Conservation (phyloP, 2,797 vertebrate species). For the Carcharodon carcharias region DNA sequence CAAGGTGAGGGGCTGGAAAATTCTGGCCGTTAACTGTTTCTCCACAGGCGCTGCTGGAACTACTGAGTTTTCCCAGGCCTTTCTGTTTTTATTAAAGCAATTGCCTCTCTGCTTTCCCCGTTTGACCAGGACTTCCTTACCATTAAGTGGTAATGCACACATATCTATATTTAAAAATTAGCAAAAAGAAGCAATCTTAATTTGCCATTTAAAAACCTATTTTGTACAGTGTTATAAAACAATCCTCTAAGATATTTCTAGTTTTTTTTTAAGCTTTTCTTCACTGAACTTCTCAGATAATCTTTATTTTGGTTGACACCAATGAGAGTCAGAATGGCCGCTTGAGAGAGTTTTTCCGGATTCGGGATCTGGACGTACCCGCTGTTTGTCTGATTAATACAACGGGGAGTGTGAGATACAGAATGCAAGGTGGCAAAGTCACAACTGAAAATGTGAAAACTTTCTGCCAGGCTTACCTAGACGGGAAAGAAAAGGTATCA, state of each 20-base stretch:
- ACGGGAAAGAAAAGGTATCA: conserved; percentile 73
- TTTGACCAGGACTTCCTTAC: neutral
- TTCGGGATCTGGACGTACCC: conserved; percentile 66
- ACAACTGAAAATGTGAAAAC: conserved; percentile 55
- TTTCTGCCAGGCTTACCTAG: conserved; percentile 70
- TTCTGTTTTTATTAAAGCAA: neutral
- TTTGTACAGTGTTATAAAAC: neutral
- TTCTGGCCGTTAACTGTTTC: no score
- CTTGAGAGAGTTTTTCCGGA: conserved; percentile 74
- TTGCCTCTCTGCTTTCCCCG: neutral
- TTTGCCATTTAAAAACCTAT: neutral
- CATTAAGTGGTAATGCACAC: neutral
- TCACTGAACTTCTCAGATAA: conserved; percentile 56
- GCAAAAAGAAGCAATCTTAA: neutral
- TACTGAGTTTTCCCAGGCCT: no score
- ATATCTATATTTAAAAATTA: neutral
- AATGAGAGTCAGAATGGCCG: conserved; percentile 70
- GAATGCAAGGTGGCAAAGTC: conserved; percentile 72
- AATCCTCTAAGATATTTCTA: neutral
- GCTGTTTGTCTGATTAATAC: conserved; percentile 75
- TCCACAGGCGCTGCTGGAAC: no score
- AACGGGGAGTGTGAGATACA: conserved; percentile 68
- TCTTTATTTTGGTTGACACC: conserved; percentile 73
- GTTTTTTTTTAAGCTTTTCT: neutral
- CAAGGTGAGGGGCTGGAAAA: no score